A percentile compares a stretch with the other conserved stretches of the same genome.
Evolutionary conservation across 2,113 vertebrate genomes (phyloP).

Genomic region (Marcusenius ussheri): DNA sequence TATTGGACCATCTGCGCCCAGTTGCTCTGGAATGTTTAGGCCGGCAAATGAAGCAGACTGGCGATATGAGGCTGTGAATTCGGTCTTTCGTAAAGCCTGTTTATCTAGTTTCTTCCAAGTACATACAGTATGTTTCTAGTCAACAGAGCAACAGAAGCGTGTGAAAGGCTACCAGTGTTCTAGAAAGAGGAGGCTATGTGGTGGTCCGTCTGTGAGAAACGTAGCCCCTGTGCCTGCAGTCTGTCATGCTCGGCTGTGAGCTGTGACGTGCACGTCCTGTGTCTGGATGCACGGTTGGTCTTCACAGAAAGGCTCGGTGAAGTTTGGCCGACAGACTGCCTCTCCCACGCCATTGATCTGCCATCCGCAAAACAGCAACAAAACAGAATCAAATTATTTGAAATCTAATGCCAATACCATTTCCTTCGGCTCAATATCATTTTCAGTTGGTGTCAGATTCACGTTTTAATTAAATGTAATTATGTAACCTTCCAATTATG

Average conservation of each 20-base stretch:
- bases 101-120: slow-evolving; percentile 4
- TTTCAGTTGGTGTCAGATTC: neutral
- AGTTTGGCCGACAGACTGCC: slow-evolving; percentile 1
- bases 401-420: neutral
- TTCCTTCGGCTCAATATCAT: neutral
- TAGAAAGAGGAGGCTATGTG: neutral
- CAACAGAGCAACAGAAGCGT: slow-evolving; percentile 13
- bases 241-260: slow-evolving; percentile 26
- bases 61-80: slow-evolving; percentile 14
- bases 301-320: slow-evolving; percentile 9
- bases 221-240: neutral
- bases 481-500: neutral
- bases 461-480: neutral
- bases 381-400: neutral
- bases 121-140: slow-evolving; percentile 31
- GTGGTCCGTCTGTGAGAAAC: neutral
- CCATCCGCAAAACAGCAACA: neutral
- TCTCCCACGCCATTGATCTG: neutral
- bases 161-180: slow-evolving; percentile 2
- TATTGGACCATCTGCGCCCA: slow-evolving; percentile 25
- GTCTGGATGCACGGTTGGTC: slow-evolving; percentile 31
- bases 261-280: slow-evolving; percentile 30
- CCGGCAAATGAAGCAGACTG: slow-evolving; percentile 3
- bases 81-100: slow-evolving; percentile 2
- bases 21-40: slow-evolving; percentile 26